Base-by-base conservation (phyloP, 2,888 invertebrate species). In the Oscheius sp. region DNA sequence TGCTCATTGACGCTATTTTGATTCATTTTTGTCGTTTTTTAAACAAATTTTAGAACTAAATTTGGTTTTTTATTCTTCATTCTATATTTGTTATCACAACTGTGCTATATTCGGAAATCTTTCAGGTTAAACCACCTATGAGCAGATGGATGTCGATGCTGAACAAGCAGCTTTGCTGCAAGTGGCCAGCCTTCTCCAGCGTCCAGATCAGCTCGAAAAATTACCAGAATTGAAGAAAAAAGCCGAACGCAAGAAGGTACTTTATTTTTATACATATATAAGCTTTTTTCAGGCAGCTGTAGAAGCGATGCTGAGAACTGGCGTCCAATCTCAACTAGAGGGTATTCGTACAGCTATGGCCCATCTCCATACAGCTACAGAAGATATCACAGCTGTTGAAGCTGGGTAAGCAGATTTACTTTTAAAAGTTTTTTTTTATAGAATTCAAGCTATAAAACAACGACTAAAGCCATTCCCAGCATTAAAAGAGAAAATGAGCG, bases 271-370 rank as follows among this genome's bases (percentile, higher is more conserved):
- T 29, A 8, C 15, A 5, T 4, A 50, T 50, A 10, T 50, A 15
- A 15, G n/a, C 3, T 50, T 50, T 31, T 29, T 53, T 3, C 70
- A 94, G 89, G 92, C 93, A 0, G 94, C 95, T 3, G 93, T 95
- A 8, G 95, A 96, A 87, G 94, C 94, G 0, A 92, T 94, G 90
- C 87, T 98, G 25, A 96, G 97, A 88, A 95, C 96, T n/a, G 96
- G 96, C 0, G 94, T 98, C 90, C 96, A 98, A 88, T 94, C 95
- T 74, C 96, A 98, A 88, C 89, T 98, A 65, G 97, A 98, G 88
- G 96, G 96, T 0, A 96, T 98, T 0, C 91, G 93, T 80, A 93
- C 93, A 12, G 97, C 97, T 0, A 90, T 98, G 20, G 92, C 92
- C 82, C 93, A 96, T 86, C 88, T 98, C 48, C 92, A 93, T 84